phyloP scores from a whole-genome alignment of 1,140 invertebrate species.

The Bombyx mandarina region DNA sequence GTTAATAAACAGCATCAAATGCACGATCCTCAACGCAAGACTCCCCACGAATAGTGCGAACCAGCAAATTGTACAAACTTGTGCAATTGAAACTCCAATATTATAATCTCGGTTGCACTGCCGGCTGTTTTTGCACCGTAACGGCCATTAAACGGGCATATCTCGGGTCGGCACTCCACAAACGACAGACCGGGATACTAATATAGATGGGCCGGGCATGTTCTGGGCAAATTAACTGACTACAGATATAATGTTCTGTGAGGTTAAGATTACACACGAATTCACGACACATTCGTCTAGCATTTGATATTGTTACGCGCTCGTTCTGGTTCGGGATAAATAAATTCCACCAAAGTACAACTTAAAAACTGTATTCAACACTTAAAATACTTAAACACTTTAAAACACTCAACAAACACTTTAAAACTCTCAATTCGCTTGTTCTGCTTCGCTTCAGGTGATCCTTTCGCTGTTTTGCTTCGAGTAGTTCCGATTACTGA shows the following conservation, averaged over 20 bases:
- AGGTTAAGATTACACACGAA: not conserved
- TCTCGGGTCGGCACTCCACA: conserved; percentile 37
- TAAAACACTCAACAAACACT: too few relatives aligned
- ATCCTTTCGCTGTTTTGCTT: too few relatives aligned
- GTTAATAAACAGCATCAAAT: too few relatives aligned
- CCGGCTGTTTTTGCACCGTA: conserved; percentile 49
- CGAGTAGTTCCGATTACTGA: too few relatives aligned
- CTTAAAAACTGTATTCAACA: too few relatives aligned
- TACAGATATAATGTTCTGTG: not conserved
- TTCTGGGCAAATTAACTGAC: not conserved
- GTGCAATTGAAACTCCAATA: conserved; percentile 62
- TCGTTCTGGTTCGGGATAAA: not conserved
- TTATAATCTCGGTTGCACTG: conserved; percentile 59
- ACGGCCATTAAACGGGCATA: conserved; percentile 46
- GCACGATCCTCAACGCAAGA: too few relatives aligned
- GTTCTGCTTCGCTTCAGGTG: too few relatives aligned
- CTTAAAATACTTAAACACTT: too few relatives aligned
- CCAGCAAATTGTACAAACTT: conserved; percentile 59
- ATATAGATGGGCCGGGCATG: not conserved
- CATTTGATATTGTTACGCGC: not conserved
- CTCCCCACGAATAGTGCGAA: conserved; percentile 36
- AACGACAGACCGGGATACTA: not conserved
- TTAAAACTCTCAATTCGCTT: too few relatives aligned
- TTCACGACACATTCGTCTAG: not conserved
- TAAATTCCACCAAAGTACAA: too few relatives aligned